Percentiles rank a stretch among this genome's conserved stretches.
phyloP scores from a whole-genome alignment of 2,888 invertebrate species.

The Carterocephalus palaemon region DNA sequence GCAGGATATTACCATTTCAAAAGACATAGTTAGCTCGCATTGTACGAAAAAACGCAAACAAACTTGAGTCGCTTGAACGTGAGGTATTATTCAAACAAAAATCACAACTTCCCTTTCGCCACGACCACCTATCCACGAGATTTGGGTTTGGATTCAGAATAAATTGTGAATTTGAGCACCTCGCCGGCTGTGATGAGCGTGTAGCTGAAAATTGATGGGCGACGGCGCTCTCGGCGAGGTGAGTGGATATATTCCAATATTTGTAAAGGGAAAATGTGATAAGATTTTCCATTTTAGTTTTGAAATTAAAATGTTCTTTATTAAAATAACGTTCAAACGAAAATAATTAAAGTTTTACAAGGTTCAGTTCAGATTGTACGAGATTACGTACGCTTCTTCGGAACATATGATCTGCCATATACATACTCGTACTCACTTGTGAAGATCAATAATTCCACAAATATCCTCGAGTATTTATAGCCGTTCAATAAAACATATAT shows the following conservation, averaged over 20 bases:
- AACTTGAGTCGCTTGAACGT: conserved; percentile 27
- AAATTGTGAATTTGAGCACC: conserved; percentile 41
- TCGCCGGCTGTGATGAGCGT: conserved; percentile 7
- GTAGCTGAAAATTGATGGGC: conserved; percentile 16
- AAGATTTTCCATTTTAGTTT: neutral
- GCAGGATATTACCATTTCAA: conserved; percentile 21
- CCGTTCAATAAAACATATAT: no score
- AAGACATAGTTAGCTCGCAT: conserved; percentile 16
- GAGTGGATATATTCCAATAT: conserved; percentile 13
- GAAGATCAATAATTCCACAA: no score
- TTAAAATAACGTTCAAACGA: neutral
- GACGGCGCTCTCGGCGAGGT: conserved; percentile 7
- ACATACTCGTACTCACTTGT: no score
- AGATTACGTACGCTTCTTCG: no score
- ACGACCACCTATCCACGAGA: conserved; percentile 38
- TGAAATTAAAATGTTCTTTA: neutral
- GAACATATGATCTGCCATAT: no score
- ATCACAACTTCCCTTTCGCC: conserved; percentile 60
- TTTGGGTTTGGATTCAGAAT: conserved; percentile 53
- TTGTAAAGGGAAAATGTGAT: conserved; percentile 3
- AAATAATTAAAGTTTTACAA: neutral
- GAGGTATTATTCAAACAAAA: conserved; percentile 54
- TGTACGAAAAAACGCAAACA: conserved; percentile 27
- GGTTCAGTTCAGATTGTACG: no score
- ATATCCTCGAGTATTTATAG: no score